Base-by-base conservation (phyloP, 2,888 invertebrate genomes). In the Bombylius major region DNA sequence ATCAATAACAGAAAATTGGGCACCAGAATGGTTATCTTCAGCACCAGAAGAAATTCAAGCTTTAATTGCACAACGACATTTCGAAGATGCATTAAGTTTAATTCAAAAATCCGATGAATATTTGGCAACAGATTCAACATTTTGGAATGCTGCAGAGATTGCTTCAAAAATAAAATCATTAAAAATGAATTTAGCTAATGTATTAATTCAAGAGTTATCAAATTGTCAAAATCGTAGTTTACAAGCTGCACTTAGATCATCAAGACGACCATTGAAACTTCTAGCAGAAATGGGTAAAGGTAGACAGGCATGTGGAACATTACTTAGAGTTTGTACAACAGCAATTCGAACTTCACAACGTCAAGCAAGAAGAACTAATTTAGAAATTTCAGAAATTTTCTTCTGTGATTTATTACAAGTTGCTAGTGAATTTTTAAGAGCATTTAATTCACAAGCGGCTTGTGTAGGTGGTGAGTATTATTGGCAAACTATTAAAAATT, bases 11-110 rank as follows among this genome's bases (percentile, higher is more conserved):
- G 70, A 70, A 58, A 71, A 70, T 55, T 65, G 66, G 60, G 70
- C 68, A 0, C 90, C 93, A 0, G 91, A 92, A 67, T 97, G 96
- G 96, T 74, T 97, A 55, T 75, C 84, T 56, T 94, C 96, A 72
- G 84, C 91, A 5, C 86, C 91, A 1, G 97, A 97, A 71, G 96
- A 97, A 72, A 77, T 98, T 55, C 95, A 98, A 77, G 94, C 96
- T 13, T 83, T 87, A 65, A 89, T 97, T 62, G 97, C 96, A 1
- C 94, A 97, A 73, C 82, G 97, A 64, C 92, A 96, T 73, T 97
- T 97, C 69, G 92, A 95, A 71, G 91, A 90, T 67, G 94, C 95
- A 2, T 86, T 92, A 61, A 81, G 83, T 61, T 76, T 94, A 13
- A 82, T 96, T 62, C 86, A 87, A 62, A 84, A 82, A 65, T 78